Percentiles rank a stretch among this genome's conserved stretches.
Conservation (phyloP, 1,140 invertebrate species). For the Leptoteleia sp. region DNA sequence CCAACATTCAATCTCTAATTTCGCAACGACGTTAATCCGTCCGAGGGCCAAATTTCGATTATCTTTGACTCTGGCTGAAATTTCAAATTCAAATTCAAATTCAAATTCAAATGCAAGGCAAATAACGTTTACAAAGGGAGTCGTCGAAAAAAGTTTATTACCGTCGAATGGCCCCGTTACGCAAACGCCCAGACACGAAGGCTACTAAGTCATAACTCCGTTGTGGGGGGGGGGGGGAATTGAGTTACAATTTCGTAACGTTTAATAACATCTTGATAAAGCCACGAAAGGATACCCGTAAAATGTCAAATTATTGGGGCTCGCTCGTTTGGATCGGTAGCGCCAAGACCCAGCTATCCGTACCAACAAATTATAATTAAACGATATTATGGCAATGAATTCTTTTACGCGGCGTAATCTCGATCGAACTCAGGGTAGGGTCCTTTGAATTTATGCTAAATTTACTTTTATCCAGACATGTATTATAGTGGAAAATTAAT, state of each 20-base stretch:
- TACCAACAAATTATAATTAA: slow-evolving; percentile 50
- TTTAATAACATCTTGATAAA: slow-evolving; percentile 63
- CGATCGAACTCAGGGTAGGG: slow-evolving; percentile 41
- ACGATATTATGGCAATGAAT: slow-evolving; percentile 49
- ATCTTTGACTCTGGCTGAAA: too few species aligned
- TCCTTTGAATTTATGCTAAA: too few species aligned
- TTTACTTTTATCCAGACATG: too few species aligned
- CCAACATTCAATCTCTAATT: too few species aligned
- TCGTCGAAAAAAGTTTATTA: slow-evolving; percentile 42
- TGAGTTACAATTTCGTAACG: slow-evolving; percentile 63
- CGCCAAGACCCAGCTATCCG: not conserved
- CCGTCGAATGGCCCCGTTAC: slow-evolving; percentile 36
- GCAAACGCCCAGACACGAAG: slow-evolving; percentile 44
- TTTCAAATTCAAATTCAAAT: too few species aligned
- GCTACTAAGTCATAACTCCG: slow-evolving; percentile 52
- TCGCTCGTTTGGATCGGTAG: slow-evolving; percentile 23
- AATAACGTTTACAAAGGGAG: slow-evolving; percentile 25
- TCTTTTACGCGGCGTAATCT: slow-evolving; percentile 51
- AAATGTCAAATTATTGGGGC: slow-evolving; percentile 62
- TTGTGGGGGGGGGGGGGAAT: too few species aligned
- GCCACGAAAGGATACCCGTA: slow-evolving; percentile 55
- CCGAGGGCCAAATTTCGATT: too few species aligned
- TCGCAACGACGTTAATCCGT: too few species aligned
- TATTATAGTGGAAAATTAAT: too few species aligned
- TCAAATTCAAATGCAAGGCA: slow-evolving; percentile 10